phyloP scores from a whole-genome alignment of 2,113 vertebrate species.

The Nibea albiflora region DNA sequence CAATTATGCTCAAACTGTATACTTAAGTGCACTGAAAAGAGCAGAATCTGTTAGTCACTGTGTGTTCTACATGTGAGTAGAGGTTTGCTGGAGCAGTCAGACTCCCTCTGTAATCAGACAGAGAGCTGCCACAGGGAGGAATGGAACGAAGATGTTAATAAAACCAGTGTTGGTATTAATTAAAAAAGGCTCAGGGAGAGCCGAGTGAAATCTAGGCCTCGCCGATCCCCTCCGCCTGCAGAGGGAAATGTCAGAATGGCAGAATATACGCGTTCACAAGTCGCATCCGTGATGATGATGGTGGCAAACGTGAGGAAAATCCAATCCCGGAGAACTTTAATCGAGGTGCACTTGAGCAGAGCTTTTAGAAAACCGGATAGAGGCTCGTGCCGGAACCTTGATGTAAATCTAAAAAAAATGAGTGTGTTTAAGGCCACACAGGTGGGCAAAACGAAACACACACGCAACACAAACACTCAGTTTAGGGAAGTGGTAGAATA shows the following conservation, averaged over 20 bases:
- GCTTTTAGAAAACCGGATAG: background rate
- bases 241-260: background rate
- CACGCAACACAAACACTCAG: background rate
- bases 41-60: background rate
- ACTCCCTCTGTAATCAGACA: slow-evolving; percentile 39
- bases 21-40: background rate
- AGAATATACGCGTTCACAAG: background rate
- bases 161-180: slow-evolving; percentile 49
- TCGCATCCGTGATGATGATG: background rate
- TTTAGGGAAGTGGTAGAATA: background rate
- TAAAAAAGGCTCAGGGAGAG: slow-evolving; percentile 46
- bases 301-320: background rate
- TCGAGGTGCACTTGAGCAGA: background rate
- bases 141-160: slow-evolving; percentile 38
- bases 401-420: background rate
- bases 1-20: background rate
- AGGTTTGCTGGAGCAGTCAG: background rate
- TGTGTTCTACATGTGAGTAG: background rate
- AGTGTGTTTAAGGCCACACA: background rate
- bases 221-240: background rate
- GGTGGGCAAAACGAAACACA: background rate
- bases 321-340: background rate
- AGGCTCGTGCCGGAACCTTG: background rate
- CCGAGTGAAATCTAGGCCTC: slow-evolving; percentile 8
- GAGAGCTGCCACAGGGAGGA: slow-evolving; percentile 33